Base-by-base conservation (phyloP, 2,797 vertebrate genomes). In the Melopsittacus undulatus region DNA sequence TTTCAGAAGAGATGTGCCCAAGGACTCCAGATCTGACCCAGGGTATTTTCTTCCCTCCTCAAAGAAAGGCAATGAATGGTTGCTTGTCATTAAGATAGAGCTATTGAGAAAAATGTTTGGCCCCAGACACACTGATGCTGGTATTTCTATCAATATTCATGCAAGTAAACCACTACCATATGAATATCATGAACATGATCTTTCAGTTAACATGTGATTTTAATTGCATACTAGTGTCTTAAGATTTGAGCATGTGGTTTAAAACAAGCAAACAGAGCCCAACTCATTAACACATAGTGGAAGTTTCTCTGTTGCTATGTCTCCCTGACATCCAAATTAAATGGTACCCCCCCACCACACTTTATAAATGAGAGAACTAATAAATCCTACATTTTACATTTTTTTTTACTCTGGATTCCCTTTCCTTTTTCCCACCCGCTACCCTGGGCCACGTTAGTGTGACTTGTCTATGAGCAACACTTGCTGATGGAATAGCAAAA, bases 241-340 rank as follows among this genome's bases (percentile, higher is more conserved):
- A 57, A 89, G 54, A 43, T 77, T 67, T 80, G 59, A 87, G 54
- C 49, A 20, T 86, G 12, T 13, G 22, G 17, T 84, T 92, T 67
- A 36, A 86, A 94, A 72, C 61, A 64, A 76, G 68, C 64, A 64
- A 76, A 61, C 24, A 46, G 68, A 89, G 6, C 1, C 7, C 22
- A 56, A 18, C 29, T 42, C 11, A 21, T 36, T 72, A 48, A 56
- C 11, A 5, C 51, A 20, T 0, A 0, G 14, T 22, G 23, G 34
- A 70, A 10, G 5, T 89, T 93, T 69, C 36, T 83, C 38, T 59
- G 34, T 46, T 81, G 24, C 52, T 57, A 13, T 74, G 24, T 61
- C 24, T 74, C 15, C 21, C 6, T 42, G 62, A 17, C 24, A 45
- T 40, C 5, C 38, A 52, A 16, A 40, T 64, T 38, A 85, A 64